Conservation (phyloP, 1,140 invertebrate genomes). For the Euwallacea fornicatus region DNA sequence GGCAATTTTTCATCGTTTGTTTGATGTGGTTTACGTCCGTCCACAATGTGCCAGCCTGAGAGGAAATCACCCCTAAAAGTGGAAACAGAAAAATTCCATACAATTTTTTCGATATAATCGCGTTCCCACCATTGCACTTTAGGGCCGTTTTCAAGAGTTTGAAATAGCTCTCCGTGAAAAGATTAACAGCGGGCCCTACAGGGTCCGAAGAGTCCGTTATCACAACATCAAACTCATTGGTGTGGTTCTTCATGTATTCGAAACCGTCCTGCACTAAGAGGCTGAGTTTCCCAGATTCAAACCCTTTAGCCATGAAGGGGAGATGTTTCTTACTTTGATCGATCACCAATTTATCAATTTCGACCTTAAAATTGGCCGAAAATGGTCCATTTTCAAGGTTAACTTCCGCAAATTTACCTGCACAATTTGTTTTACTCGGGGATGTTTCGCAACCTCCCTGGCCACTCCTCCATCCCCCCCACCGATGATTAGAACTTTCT, state of each 20-base stretch:
- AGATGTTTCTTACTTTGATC: slow-evolving; percentile 88
- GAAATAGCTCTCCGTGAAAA: slow-evolving; percentile 88
- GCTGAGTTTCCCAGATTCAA: slow-evolving; percentile 80
- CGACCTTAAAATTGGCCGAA: slow-evolving; percentile 61
- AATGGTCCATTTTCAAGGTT: not conserved
- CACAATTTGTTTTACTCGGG: slow-evolving; percentile 79
- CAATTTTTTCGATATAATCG: not conserved
- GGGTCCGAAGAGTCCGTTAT: slow-evolving; percentile 99
- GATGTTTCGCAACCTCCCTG: slow-evolving; percentile 93
- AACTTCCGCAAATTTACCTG: slow-evolving; percentile 57
- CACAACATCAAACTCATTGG: slow-evolving; percentile 91
- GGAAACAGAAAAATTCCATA: slow-evolving; percentile 52
- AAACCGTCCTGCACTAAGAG: slow-evolving; percentile 92
- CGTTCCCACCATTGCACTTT: slow-evolving; percentile 63
- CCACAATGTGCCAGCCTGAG: slow-evolving; percentile 91
- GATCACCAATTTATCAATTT: slow-evolving; percentile 94
- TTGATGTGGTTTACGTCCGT: slow-evolving; percentile 78
- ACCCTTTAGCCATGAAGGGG: slow-evolving; percentile 87
- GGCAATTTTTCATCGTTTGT: slow-evolving; percentile 73
- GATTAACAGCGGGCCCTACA: slow-evolving; percentile 74
- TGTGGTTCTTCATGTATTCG: slow-evolving; percentile 88
- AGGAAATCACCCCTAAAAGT: slow-evolving; percentile 78
- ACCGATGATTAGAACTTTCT: slow-evolving; percentile 93
- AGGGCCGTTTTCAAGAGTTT: slow-evolving; percentile 81
- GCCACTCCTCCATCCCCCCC: slow-evolving; percentile 97